Evolutionary conservation across 1,140 invertebrate genomes (phyloP), one percentile per base, ranked within the genome.

Genomic region (Xylocopa sonorina): DNA sequence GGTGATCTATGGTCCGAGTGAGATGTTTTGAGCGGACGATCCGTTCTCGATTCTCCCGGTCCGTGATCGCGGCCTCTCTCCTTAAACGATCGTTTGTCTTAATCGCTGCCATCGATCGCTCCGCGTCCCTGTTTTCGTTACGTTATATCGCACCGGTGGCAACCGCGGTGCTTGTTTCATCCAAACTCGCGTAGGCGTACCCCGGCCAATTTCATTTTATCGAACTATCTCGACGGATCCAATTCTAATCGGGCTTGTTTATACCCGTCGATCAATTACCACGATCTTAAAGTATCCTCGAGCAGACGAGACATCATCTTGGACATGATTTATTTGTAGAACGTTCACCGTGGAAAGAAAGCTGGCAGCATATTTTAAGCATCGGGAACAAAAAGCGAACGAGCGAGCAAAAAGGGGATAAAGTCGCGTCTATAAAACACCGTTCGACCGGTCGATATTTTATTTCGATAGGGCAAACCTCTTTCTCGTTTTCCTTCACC

Each of bases 11-110:
- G 82, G 87, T 29, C 72, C 88, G 87, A 92, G 91, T 91, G 91
- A 92, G 92, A 92, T 91, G 89, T 92, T 92, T 91, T 92, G 91
- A 92, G 72, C 80, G 90, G 90, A 57, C 87, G 88, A 92, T 92
- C 89, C 84, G 87, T 92, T 91, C 88, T 87, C 87, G 88, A 90
- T 91, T 88, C 82, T 76, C 66, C n/a, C 66, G 29, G 64, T 34
- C 50, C 71, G 48, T 48, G 83, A 87, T 86, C 82, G 63, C 76
- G 83, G 82, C 78, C 72, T 75, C 71, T 78, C 62, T 87, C 85
- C 87, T n/a, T 92, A 92, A 91, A 91, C 89, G 91, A 87, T 90
- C 91, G 88, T 91, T 91, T 89, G 86, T 87, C 88, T 91, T 90
- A 91, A 92, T 91, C 89, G 86, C 87, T 64, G 63, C 74, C 85